Evolutionary conservation across 2,888 invertebrate genomes (phyloP).

Genomic region (Podabrus alpinus): DNA sequence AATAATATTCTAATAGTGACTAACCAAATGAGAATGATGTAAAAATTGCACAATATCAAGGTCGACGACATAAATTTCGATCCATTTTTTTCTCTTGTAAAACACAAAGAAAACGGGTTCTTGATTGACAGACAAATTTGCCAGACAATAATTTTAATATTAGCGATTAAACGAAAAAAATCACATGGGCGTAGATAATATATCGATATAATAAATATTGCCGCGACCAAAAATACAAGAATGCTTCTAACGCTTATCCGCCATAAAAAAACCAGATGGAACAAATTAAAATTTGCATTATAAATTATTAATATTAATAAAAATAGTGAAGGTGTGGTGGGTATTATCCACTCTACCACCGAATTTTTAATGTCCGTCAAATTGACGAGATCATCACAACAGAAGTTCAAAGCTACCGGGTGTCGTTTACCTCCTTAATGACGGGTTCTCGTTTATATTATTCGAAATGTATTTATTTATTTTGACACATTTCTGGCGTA

Average conservation of each 20-base stretch:
- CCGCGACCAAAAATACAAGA: not conserved
- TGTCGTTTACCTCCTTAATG: not conserved
- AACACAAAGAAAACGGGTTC: conserved; percentile 1
- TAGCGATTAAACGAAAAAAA: not conserved
- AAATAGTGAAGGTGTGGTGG: not conserved
- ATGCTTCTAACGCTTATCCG: not conserved
- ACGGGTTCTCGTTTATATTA: not conserved
- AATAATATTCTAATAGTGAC: not conserved
- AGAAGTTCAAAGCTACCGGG: not conserved
- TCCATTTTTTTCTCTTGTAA: not conserved
- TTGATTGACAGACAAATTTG: conserved; percentile 1
- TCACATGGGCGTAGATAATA: not conserved
- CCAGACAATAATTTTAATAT: conserved; percentile 4
- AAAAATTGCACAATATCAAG: conserved; percentile 5
- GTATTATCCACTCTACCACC: not conserved
- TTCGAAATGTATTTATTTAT: not conserved
- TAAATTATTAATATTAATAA: not conserved
- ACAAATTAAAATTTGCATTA: conserved; percentile 1
- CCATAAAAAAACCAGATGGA: not conserved
- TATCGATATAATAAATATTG: not conserved
- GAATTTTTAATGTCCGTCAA: not conserved
- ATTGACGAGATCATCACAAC: not conserved
- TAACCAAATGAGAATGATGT: not conserved
- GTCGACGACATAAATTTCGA: not conserved
- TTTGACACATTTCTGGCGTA: not conserved